Evolutionary conservation across 2,888 invertebrate genomes (phyloP).

Genomic region (Drosophila mercatorum): DNA sequence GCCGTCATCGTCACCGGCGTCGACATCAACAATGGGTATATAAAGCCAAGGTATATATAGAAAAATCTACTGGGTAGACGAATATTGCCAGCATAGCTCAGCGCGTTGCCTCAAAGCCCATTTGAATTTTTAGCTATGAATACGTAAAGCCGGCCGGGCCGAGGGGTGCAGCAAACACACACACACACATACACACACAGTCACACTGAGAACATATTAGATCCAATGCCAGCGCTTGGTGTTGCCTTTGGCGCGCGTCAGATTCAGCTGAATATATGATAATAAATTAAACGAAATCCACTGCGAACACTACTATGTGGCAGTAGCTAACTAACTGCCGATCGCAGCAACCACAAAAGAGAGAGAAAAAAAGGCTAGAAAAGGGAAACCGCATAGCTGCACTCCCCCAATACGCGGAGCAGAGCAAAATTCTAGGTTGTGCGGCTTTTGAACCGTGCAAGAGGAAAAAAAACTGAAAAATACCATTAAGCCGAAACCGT

Average conservation of each 20-base stretch:
- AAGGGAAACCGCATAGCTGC: conserved; percentile 51
- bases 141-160: conserved; percentile 12
- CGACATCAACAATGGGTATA: conserved; percentile 69
- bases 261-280: conserved; percentile 79
- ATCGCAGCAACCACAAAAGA: conserved; percentile 32
- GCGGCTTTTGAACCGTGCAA: conserved; percentile 63
- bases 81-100: conserved; percentile 13
- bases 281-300: conserved; percentile 81
- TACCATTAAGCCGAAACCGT: conserved; percentile 71
- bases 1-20: conserved; percentile 48
- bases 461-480: conserved; percentile 48
- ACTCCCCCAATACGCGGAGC: conserved; percentile 43
- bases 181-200: conserved; percentile 1
- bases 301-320: conserved; percentile 28
- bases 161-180: conserved; percentile 21
- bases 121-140: conserved; percentile 60
- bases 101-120: conserved; percentile 46
- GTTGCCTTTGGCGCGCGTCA: conserved; percentile 74
- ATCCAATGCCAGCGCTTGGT: conserved; percentile 63
- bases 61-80: conserved; percentile 29
- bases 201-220: conserved; percentile 26
- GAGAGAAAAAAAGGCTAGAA: conserved; percentile 8
- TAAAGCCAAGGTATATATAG: conserved; percentile 10
- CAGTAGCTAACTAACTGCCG: conserved; percentile 41
- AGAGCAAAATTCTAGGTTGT: conserved; percentile 52